Conservation (phyloP, 2,797 vertebrate genomes). For the Thunnus albacares region DNA sequence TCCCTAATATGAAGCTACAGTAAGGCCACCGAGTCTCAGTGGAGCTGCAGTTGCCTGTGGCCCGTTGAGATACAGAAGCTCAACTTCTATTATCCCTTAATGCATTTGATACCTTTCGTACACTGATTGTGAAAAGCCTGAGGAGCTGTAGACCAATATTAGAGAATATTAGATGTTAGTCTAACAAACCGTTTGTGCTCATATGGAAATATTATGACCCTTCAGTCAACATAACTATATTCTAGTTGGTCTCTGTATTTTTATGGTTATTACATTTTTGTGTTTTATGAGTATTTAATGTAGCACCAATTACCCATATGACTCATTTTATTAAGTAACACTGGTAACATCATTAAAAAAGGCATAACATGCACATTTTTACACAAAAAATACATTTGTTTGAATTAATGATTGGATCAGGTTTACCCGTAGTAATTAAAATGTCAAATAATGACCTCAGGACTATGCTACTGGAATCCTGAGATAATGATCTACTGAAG, state of each 20-base stretch:
- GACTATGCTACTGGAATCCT: no score
- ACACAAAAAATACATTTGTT: background rate
- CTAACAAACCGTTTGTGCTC: background rate
- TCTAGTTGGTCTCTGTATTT: background rate
- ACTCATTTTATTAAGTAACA: no score
- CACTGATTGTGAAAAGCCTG: background rate
- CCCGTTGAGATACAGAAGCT: background rate
- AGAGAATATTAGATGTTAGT: background rate
- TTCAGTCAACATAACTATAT: background rate
- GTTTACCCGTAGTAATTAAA: background rate
- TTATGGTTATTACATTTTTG: background rate
- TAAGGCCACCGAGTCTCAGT: background rate
- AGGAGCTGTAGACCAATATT: background rate
- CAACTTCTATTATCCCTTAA: background rate
- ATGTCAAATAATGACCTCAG: no score
- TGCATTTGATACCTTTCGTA: constrained; percentile 6
- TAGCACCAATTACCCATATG: background rate
- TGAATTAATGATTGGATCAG: background rate
- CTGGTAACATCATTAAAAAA: no score
- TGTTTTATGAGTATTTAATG: background rate
- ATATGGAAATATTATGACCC: background rate
- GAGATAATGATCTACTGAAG: background rate
- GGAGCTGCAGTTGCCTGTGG: background rate
- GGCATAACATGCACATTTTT: no score
- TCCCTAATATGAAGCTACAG: constrained; percentile 4